Percentiles rank a stretch among this genome's conserved stretches.
phyloP scores from a whole-genome alignment of 2,113 vertebrate genomes.

The Ondatra zibethicus region DNA sequence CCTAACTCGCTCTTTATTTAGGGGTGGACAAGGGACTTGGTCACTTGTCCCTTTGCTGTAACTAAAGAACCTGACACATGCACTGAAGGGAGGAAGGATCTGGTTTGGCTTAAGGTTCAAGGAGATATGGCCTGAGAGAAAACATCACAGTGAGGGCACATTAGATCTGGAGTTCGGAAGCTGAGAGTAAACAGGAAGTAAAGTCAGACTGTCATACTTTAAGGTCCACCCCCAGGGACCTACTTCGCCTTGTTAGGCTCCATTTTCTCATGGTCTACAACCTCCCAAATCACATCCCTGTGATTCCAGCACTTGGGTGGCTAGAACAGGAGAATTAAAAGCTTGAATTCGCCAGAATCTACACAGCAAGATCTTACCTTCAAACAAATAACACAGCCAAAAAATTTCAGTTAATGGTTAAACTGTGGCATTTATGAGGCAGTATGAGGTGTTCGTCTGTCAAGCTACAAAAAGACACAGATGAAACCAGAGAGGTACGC shows the following conservation, averaged over 20 bases:
- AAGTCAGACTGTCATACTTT: not conserved
- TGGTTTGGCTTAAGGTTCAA: not conserved
- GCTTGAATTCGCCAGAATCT: not conserved
- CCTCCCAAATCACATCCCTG: not conserved
- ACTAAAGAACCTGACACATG: not conserved
- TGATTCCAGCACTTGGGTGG: not conserved
- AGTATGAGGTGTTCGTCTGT: not conserved
- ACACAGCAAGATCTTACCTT: not conserved
- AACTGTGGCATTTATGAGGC: not conserved
- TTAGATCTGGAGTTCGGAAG: not conserved
- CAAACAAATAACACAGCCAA: not conserved
- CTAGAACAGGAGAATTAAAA: not conserved
- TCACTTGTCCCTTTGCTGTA: not conserved
- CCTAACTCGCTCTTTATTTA: not conserved
- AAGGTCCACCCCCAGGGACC: not conserved
- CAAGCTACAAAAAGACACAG: not conserved
- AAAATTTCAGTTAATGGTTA: not conserved
- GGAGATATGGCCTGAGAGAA: no score
- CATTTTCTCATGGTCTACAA: not conserved
- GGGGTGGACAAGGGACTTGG: not conserved
- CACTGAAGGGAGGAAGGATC: not conserved
- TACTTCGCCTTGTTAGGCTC: not conserved
- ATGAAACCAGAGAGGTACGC: not conserved
- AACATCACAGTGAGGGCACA: not conserved
- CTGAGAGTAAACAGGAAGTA: not conserved